phyloP scores from a whole-genome alignment of 2,797 vertebrate genomes.

The Microtus agrestis region DNA sequence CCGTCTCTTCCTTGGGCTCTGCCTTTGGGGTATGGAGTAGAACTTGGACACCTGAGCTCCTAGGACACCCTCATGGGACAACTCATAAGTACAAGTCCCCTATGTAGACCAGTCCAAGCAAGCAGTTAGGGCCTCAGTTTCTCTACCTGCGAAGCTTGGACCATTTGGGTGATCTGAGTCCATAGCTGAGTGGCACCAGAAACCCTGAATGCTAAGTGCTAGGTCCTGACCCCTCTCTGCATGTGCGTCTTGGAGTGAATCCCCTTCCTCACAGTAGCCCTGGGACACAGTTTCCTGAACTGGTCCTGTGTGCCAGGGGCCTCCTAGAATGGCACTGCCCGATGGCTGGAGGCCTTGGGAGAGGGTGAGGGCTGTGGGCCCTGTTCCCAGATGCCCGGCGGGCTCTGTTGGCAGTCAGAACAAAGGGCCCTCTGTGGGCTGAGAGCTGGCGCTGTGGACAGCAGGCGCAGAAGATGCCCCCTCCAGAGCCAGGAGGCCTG shows the following conservation, averaged over 20 bases:
- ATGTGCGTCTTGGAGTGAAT: background rate
- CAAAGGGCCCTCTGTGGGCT: constrained; percentile 88
- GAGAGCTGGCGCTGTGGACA: constrained; percentile 74
- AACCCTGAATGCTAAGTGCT: background rate
- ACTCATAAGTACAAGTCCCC: background rate
- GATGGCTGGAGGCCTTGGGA: constrained; percentile 75
- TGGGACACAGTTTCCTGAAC: constrained; percentile 65
- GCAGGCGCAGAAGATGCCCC: constrained; percentile 73
- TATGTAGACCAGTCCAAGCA: too few relatives aligned
- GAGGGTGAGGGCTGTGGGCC: constrained; percentile 80
- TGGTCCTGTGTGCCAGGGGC: constrained; percentile 63
- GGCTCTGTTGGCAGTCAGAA: constrained; percentile 87
- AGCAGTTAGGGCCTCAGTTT: background rate
- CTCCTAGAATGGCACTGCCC: constrained; percentile 76
- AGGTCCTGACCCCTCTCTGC: background rate
- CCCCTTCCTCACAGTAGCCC: background rate
- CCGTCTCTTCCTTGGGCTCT: background rate
- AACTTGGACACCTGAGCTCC: background rate
- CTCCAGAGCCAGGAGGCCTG: constrained; percentile 77
- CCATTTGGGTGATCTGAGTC: background rate
- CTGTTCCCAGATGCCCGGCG: constrained; percentile 82
- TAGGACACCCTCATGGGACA: background rate
- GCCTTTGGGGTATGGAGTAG: background rate
- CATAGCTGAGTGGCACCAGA: background rate
- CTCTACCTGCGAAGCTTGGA: background rate